Evolutionary conservation across 2,113 vertebrate species (phyloP).

Genomic region (Dipodomys stephensi): DNA sequence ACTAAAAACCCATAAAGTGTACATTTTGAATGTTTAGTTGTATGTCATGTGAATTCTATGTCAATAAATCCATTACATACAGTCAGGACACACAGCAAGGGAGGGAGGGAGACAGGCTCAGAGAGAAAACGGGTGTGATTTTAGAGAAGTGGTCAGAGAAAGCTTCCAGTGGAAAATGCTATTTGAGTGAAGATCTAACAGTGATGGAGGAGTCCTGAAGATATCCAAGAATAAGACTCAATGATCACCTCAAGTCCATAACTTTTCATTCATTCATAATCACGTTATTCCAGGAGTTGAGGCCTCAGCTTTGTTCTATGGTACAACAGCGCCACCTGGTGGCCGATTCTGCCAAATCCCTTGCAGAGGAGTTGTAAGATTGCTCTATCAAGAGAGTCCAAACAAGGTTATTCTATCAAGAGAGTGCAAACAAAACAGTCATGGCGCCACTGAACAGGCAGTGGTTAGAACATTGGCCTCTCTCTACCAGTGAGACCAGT

Average conservation of each 20-base stretch:
- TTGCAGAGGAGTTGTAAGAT: background rate
- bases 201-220: background rate
- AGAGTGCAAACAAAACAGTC: background rate
- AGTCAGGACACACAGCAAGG: background rate
- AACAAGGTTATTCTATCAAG: background rate
- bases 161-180: background rate
- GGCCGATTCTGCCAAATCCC: constrained; percentile 13
- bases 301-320: background rate
- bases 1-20: background rate
- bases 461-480: background rate
- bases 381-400: too few species aligned
- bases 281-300: too few species aligned
- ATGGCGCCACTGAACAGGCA: background rate
- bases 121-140: background rate
- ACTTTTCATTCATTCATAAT: background rate
- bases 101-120: background rate
- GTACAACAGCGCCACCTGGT: constrained; percentile 80
- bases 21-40: background rate
- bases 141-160: background rate
- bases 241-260: background rate
- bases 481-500: background rate
- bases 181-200: background rate
- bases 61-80: background rate
- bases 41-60: background rate
- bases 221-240: background rate